phyloP scores from a whole-genome alignment of 2,113 vertebrate species.

The Dromaius novaehollandiae region DNA sequence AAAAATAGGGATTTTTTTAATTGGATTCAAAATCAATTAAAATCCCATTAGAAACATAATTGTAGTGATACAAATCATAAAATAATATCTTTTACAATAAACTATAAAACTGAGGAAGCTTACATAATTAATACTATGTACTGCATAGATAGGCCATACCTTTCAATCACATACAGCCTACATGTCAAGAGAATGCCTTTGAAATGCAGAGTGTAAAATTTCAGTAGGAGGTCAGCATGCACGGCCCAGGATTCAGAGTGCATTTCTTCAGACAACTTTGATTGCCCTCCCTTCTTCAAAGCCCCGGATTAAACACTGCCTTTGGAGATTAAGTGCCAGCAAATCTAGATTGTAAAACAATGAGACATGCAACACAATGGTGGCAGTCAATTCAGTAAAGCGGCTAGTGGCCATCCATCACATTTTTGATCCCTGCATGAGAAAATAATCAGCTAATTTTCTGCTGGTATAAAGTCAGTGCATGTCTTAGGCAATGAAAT shows the following conservation, averaged over 20 bases:
- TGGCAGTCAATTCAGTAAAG: background rate
- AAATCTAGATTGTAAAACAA: background rate
- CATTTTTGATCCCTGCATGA: background rate
- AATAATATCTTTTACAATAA: slow-evolving; percentile 75
- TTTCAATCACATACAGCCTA: background rate
- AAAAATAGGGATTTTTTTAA: slow-evolving; percentile 71
- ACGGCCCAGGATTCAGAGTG: background rate
- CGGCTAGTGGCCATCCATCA: background rate
- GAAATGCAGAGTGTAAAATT: background rate
- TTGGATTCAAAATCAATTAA: slow-evolving; percentile 81
- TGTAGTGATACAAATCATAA: slow-evolving; percentile 75
- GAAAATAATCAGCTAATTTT: background rate
- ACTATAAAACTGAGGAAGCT: slow-evolving; percentile 60
- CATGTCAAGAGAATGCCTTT: background rate
- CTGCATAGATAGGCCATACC: background rate
- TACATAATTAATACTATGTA: slow-evolving; percentile 61
- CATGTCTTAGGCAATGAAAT: background rate
- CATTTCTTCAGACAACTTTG: background rate
- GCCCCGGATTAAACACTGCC: background rate
- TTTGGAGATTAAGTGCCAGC: background rate
- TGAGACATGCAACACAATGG: background rate
- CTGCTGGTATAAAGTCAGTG: background rate
- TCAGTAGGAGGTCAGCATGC: background rate
- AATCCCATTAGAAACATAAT: slow-evolving; percentile 77
- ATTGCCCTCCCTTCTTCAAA: background rate